Evolutionary conservation across 1,140 invertebrate species (phyloP), one percentile per base, ranked within the genome.

Genomic region (Wasmannia auropunctata): DNA sequence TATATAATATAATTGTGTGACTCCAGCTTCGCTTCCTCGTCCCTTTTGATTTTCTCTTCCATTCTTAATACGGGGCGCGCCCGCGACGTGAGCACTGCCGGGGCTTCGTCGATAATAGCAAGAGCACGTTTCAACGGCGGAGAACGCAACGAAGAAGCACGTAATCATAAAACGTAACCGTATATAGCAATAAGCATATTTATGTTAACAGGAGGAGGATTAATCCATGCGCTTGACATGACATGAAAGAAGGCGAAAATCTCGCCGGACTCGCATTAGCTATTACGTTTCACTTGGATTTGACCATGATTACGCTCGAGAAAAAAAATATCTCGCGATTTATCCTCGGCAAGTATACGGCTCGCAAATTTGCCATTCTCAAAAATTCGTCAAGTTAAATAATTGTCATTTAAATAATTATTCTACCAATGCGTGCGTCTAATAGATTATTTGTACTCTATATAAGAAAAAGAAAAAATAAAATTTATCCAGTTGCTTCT

Each of bases 1-100:
- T 91, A 91, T 11, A 90, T 87, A 87, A 91, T 11, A 90, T 87
- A 87, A 85, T 76, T 40, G 40, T 62, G 43, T 51, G 46, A 83
- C 56, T 54, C 62, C 60, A 74, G 34, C 67, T 84, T 46, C 72
- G 16, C 31, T 88, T 87, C 81, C 67, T 56, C 56, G 8, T 49
- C 31, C 31, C 43, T n/a, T 63, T 46, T 54, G 60, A 28, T 84
- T 46, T 37, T 14, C 5, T 16, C 46, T 86, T 58, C 19, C 65
- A 43, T 58, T 58, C 65, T 81, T 28, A 25, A 46, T 60, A 74
- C 28, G 14, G n/a, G n/a, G n/a, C n/a, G n/a, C 51, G 22, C 65
- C 51, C 58, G 22, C 34, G 74, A 46, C 49, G 25, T 22, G 31
- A 51, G 7, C 40, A 72, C 28, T 28, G 54, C 31, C 88, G 60